Evolutionary conservation across 2,888 invertebrate species (phyloP).

Genomic region (Pterobdella sp.): DNA sequence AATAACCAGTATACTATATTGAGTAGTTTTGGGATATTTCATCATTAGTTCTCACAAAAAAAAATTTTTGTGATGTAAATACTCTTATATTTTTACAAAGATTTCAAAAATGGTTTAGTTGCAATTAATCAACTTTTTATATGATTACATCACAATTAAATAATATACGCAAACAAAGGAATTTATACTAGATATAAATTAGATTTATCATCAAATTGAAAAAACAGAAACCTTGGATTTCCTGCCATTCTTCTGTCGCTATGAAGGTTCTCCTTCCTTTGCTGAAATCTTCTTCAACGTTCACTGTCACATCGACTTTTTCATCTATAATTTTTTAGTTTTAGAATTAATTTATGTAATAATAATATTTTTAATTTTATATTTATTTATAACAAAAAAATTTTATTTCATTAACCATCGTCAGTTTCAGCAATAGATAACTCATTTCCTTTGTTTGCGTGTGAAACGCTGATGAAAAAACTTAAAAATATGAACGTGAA

Average conservation of each 20-base stretch:
- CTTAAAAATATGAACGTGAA: background rate
- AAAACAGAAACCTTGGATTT: slow-evolving; percentile 18
- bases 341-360: background rate
- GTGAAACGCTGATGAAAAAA: background rate
- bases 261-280: slow-evolving; percentile 11
- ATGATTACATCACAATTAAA: too few relatives aligned
- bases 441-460: slow-evolving; percentile 4
- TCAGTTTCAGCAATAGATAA: background rate
- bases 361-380: background rate
- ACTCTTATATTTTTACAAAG: too few relatives aligned
- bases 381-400: background rate
- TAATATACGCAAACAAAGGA: too few relatives aligned
- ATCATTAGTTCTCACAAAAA: too few relatives aligned
- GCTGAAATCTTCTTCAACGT: slow-evolving; percentile 1
- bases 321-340: background rate
- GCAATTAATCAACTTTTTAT: too few relatives aligned
- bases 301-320: background rate
- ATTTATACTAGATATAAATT: too few relatives aligned
- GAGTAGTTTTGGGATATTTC: too few relatives aligned
- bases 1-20: too few relatives aligned
- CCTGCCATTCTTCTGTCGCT: slow-evolving; percentile 28
- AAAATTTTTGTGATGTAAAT: too few relatives aligned
- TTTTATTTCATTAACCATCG: background rate
- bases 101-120: too few relatives aligned
- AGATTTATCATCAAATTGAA: too few relatives aligned